phyloP scores from a whole-genome alignment of 2,888 invertebrate genomes.

The Heliconius cydno region DNA sequence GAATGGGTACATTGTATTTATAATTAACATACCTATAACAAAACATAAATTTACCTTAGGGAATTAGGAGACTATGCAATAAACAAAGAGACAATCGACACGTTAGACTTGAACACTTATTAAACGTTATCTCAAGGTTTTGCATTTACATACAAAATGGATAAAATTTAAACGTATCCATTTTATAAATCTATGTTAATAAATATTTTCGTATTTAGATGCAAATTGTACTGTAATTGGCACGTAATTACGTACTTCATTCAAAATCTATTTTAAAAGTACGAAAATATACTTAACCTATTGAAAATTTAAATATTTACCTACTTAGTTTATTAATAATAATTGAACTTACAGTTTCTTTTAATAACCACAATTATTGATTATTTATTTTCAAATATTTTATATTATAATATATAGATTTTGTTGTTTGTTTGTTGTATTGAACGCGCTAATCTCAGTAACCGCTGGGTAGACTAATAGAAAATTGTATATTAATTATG shows the following conservation, averaged over 20 bases:
- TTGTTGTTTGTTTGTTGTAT: no score
- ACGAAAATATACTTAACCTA: neutral
- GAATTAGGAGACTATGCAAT: constrained; percentile 4
- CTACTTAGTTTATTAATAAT: neutral
- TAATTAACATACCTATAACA: neutral
- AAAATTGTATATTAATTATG: no score
- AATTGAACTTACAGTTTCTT: neutral
- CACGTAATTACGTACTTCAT: neutral
- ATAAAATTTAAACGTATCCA: neutral
- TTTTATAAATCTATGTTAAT: neutral
- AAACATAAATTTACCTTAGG: neutral
- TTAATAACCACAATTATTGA: neutral
- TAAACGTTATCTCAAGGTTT: constrained; percentile 17
- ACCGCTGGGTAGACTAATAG: no score
- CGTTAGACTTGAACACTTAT: constrained; percentile 12
- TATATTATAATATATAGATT: no score
- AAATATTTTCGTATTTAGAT: neutral
- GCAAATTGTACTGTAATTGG: neutral
- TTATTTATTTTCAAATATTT: no score
- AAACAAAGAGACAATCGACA: constrained; percentile 19
- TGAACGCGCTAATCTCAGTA: no score
- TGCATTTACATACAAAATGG: constrained; percentile 7
- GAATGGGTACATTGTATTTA: neutral
- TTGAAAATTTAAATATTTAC: neutral
- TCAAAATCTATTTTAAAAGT: no score